Conservation (phyloP, 2,888 invertebrate species). For the Pasiphila rectangulata region DNA sequence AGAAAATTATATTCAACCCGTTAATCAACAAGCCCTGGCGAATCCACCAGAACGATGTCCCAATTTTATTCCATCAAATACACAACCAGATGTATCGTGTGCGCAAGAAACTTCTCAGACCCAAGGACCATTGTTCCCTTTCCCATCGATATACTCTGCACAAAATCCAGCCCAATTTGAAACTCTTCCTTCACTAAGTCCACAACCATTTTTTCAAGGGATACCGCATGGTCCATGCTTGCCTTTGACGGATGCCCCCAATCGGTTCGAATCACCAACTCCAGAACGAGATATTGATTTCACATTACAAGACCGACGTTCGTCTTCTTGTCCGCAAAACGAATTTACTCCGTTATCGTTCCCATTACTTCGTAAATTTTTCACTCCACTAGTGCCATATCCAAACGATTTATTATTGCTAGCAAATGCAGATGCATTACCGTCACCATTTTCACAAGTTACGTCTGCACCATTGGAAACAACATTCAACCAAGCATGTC, state of each 20-base stretch:
- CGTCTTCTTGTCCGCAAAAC: not conserved
- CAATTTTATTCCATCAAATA: not conserved
- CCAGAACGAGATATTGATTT: not conserved
- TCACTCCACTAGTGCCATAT: constrained; percentile 9
- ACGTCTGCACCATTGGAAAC: not conserved
- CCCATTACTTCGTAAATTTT: not conserved
- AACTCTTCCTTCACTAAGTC: not conserved
- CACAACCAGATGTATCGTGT: not conserved
- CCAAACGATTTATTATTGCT: not conserved
- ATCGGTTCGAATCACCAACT: not conserved
- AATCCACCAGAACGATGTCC: constrained; percentile 2
- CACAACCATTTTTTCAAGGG: not conserved
- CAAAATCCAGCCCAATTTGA: not conserved
- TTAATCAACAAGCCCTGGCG: constrained; percentile 9
- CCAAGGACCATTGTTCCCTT: not conserved
- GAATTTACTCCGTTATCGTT: not conserved
- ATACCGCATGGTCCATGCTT: not conserved
- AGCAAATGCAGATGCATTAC: constrained; percentile 1
- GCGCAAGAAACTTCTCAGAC: not conserved
- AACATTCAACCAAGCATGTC: not conserved
- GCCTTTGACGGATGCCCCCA: not conserved
- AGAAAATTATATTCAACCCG: not conserved
- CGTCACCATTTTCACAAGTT: not conserved
- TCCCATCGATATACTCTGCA: too few species aligned
- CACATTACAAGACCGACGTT: not conserved